A percentile compares a stretch with the other conserved stretches of the same genome.
phyloP scores from a whole-genome alignment of 2,888 invertebrate genomes.

The Ellobium chinense region DNA sequence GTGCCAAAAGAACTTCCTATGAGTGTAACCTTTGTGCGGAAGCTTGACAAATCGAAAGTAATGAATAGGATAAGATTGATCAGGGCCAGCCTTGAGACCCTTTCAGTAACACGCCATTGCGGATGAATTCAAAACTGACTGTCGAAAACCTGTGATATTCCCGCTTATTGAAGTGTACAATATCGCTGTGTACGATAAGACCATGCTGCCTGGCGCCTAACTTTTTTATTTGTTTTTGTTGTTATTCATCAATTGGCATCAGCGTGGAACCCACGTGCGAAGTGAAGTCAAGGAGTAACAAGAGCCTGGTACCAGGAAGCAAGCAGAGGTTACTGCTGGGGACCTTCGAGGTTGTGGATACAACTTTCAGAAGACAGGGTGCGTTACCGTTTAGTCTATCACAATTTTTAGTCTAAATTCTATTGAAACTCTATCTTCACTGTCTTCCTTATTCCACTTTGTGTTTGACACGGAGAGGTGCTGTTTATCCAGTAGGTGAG shows the following conservation, averaged over 20 bases:
- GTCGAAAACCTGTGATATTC: conserved; percentile 74
- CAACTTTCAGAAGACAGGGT: conserved; percentile 31
- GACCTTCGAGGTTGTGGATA: conserved; percentile 43
- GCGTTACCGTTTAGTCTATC: conserved; percentile 42
- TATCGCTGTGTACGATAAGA: conserved; percentile 77
- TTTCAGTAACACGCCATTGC: conserved; percentile 60
- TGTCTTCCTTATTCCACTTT: too few relatives aligned
- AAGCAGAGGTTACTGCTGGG: conserved; percentile 28
- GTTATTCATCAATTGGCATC: conserved; percentile 45
- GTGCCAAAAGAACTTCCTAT: conserved; percentile 61
- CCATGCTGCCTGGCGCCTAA: conserved; percentile 77
- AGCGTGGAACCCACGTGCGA: conserved; percentile 39
- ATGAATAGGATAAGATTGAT: conserved; percentile 11
- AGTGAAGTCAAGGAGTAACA: conserved; percentile 26
- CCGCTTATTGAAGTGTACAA: conserved; percentile 79
- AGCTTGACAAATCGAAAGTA: conserved; percentile 40
- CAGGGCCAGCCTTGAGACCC: background rate
- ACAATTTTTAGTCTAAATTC: too few relatives aligned
- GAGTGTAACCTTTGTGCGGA: conserved; percentile 45
- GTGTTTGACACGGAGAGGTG: background rate
- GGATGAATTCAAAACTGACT: conserved; percentile 69
- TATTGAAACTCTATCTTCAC: too few relatives aligned
- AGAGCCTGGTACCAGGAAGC: conserved; percentile 22
- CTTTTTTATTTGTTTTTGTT: conserved; percentile 51
- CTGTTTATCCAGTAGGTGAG: conserved; percentile 25